phyloP scores from a whole-genome alignment of 1,140 invertebrate species.

The Asobara japonica region DNA sequence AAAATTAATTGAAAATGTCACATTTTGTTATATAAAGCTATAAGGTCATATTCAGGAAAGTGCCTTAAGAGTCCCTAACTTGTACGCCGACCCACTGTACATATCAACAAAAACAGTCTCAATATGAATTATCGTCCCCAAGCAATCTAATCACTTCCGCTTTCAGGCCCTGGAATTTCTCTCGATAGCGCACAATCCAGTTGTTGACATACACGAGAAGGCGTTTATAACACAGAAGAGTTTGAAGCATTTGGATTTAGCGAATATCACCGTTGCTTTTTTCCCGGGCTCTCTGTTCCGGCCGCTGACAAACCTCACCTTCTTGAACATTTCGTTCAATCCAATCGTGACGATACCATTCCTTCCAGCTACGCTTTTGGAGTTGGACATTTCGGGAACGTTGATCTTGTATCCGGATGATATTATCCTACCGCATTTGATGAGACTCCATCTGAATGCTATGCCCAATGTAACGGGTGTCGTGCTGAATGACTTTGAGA shows the following conservation, averaged over 20 bases:
- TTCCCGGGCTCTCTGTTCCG: slow-evolving; percentile 54
- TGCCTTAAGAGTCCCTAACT: too few relatives aligned
- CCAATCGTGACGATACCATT: slow-evolving; percentile 53
- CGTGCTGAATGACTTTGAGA: slow-evolving; percentile 56
- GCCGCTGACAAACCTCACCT: slow-evolving; percentile 48
- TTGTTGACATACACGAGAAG: slow-evolving; percentile 56
- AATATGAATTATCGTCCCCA: too few relatives aligned
- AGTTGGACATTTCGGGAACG: slow-evolving; percentile 58
- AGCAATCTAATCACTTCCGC: slow-evolving; percentile 17
- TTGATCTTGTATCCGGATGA: slow-evolving; percentile 45
- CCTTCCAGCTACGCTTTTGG: slow-evolving; percentile 47
- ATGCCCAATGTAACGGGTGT: slow-evolving; percentile 54
- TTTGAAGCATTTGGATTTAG: slow-evolving; percentile 52
- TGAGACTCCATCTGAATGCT: slow-evolving; percentile 49
- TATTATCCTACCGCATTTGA: slow-evolving; percentile 50
- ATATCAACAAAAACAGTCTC: background rate
- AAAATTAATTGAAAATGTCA: too few relatives aligned
- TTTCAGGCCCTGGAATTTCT: slow-evolving; percentile 57
- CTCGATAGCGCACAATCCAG: slow-evolving; percentile 58
- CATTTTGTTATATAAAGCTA: too few relatives aligned
- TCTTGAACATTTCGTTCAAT: slow-evolving; percentile 56
- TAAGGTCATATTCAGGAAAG: too few relatives aligned
- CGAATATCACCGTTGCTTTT: slow-evolving; percentile 50
- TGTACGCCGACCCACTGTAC: too few relatives aligned
- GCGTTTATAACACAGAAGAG: slow-evolving; percentile 52